These are phyloP conservation scores for Muscidifurax raptorellus DNA, from an alignment of 1,140 invertebrate species.

Conservation along the genomic window DNA sequence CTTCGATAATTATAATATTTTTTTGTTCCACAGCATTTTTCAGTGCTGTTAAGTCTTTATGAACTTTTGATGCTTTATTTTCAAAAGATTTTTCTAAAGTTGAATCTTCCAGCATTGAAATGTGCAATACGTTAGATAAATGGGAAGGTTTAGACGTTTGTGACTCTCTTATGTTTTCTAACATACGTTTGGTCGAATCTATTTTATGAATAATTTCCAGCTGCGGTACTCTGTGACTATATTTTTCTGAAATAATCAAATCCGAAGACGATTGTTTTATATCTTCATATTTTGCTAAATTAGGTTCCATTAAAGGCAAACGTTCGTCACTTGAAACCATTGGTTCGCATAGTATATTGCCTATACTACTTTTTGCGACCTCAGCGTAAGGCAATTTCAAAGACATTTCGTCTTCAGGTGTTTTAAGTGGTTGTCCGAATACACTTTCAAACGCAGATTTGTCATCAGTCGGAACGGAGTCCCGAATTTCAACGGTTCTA, in stretches of 20 bases:
- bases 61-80: slow-evolving; percentile 75
- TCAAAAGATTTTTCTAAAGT: slow-evolving; percentile 76
- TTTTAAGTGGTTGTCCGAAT: slow-evolving; percentile 53
- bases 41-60: slow-evolving; percentile 78
- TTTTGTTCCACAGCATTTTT: slow-evolving; percentile 79
- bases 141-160: slow-evolving; percentile 75
- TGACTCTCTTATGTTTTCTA: slow-evolving; percentile 76
- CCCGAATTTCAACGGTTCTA: slow-evolving; percentile 54
- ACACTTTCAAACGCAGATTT: slow-evolving; percentile 41
- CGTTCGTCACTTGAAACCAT: slow-evolving; percentile 66
- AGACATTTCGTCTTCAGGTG: slow-evolving; percentile 34
- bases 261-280: neutral
- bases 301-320: slow-evolving; percentile 61
- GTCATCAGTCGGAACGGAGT: slow-evolving; percentile 31
- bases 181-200: slow-evolving; percentile 71
- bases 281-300: slow-evolving; percentile 44
- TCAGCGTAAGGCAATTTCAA: slow-evolving; percentile 61
- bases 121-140: slow-evolving; percentile 78
- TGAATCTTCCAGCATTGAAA: slow-evolving; percentile 77
- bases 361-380: slow-evolving; percentile 55
- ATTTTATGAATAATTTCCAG: slow-evolving; percentile 62
- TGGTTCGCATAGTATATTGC: slow-evolving; percentile 56
- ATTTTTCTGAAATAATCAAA: neutral
- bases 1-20: slow-evolving; percentile 80
- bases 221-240: neutral